Evolutionary conservation across 2,797 vertebrate genomes (phyloP), one percentile per base, ranked within the genome.

Genomic region (Catostomus latipinnis): DNA sequence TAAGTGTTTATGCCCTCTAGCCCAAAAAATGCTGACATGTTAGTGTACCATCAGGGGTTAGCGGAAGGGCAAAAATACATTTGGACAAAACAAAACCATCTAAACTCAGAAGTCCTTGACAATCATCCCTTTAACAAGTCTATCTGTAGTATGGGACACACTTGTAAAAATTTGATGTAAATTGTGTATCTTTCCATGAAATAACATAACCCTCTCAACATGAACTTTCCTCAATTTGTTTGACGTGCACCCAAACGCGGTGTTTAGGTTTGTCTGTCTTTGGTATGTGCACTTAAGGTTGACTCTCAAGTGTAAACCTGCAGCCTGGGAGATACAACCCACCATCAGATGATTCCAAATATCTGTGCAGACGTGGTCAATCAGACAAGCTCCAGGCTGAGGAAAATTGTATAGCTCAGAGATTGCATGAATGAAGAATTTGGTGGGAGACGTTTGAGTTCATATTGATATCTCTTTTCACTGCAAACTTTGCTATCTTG

Each of bases 261-360:
- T 94, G 92, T 94, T 95, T 94, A 93, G 92, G 87, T 93, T 94
- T 92, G 91, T 91, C 86, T 91, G 91, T 94, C 92, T 78, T 81
- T 81, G 80, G 63, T 84, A 81, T 86, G 80, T 83, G 81, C 78
- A 85, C 84, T 88, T 85, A 71, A 83, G 81, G 78, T 82, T 56
- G 74, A 63, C 34, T 34, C 84, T 84, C 85, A 77, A 83, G 86
- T 70, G 88, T 90, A 74, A 88, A 88, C 83, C 77, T 85, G 84
- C 53, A 78, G 70, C 52, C 84, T 57, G 69, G 65, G 78, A 82
- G 70, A 81, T 56, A 68, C 74, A 80, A 74, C 71, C 76, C 74
- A 63, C 74, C 75, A 76, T 82, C 71, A 73, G 63, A 14, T 52
- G 63, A 76, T 74, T 80, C 60, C 18, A 62, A 80, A 76, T 52